phyloP scores from a whole-genome alignment of 2,888 invertebrate species.

The Lepidonotus clava region DNA sequence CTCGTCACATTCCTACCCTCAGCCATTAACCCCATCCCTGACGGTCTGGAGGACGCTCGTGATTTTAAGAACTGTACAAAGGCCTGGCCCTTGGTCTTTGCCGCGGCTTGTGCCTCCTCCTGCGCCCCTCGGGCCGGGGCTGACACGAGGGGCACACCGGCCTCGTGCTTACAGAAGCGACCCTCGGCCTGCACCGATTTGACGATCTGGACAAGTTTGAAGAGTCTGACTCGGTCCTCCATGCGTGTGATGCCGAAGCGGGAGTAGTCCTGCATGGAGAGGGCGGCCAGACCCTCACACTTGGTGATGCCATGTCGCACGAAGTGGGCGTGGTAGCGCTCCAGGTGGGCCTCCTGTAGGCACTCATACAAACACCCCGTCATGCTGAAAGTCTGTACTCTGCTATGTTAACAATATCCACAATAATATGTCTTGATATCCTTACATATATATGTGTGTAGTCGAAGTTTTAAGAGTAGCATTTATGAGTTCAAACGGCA shows the following conservation, averaged over 20 bases:
- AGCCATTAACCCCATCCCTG: background rate
- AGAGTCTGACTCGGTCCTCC: constrained; percentile 75
- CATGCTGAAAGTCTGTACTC: background rate
- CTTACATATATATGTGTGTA: too few species aligned
- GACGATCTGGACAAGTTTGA: constrained; percentile 76
- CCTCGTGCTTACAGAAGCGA: constrained; percentile 57
- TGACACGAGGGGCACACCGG: too few species aligned
- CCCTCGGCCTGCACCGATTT: constrained; percentile 73
- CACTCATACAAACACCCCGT: constrained; percentile 64
- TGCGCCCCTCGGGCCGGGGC: background rate
- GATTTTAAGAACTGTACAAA: constrained; percentile 25
- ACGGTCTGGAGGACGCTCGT: background rate
- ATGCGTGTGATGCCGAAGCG: constrained; percentile 73
- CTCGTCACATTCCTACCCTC: background rate
- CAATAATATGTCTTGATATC: too few species aligned
- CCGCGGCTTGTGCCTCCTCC: background rate
- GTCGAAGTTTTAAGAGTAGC: background rate
- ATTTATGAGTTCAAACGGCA: background rate
- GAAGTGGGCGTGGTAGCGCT: constrained; percentile 76
- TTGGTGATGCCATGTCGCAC: constrained; percentile 74
- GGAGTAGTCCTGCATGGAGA: constrained; percentile 75
- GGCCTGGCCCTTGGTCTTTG: constrained; percentile 20
- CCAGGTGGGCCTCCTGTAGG: constrained; percentile 75
- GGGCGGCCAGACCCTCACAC: constrained; percentile 72
- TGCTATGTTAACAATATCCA: too few species aligned